Conservation (phyloP, 2,797 vertebrate genomes). For the Otus scops region DNA sequence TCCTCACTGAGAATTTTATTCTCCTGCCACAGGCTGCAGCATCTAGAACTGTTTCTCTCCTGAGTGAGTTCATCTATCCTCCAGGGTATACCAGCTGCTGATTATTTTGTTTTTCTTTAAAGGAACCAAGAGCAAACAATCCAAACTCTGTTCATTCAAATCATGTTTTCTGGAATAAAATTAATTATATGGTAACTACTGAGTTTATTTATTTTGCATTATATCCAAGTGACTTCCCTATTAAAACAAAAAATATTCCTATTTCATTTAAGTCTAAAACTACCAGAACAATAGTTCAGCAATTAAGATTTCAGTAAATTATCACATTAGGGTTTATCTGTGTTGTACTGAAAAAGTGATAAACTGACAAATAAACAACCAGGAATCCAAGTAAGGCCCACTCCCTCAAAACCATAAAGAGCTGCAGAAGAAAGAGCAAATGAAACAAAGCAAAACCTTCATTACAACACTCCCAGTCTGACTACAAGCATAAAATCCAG, state of each 20-base stretch:
- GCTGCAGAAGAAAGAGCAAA: neutral
- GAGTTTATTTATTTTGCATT: neutral
- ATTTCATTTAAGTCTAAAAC: neutral
- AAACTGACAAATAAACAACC: neutral
- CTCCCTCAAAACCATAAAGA: neutral
- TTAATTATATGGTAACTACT: neutral
- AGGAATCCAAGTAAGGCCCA: neutral
- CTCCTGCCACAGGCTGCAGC: neutral
- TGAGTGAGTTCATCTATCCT: neutral
- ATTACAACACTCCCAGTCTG: neutral
- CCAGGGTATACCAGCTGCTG: neutral
- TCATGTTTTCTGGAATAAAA: neutral
- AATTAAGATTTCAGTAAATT: neutral
- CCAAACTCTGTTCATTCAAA: neutral
- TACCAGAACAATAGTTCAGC: neutral
- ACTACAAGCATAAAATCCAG: neutral
- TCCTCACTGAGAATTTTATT: neutral
- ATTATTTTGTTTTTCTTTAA: neutral
- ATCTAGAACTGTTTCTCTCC: neutral
- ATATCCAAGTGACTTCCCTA: neutral
- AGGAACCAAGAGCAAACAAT: neutral
- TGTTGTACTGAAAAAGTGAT: neutral
- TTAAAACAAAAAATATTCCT: neutral
- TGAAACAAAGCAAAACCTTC: neutral
- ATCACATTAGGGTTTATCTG: neutral